These are phyloP conservation scores for Margarornis squamiger DNA, from an alignment of 2,797 vertebrate genomes.

Conservation along the genomic window DNA sequence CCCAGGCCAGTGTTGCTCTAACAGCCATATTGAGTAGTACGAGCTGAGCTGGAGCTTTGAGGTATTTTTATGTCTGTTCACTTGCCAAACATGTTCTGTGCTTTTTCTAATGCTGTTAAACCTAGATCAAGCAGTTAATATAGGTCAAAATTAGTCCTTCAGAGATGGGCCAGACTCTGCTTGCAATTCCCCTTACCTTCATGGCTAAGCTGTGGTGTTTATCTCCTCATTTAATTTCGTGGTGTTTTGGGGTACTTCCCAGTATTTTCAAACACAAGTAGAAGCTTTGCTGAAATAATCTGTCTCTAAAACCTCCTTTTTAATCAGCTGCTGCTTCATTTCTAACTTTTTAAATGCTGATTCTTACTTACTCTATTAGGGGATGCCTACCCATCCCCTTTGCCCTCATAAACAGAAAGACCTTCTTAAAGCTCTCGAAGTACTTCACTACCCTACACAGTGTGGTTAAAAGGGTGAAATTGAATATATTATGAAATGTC, in stretches of 20 bases:
- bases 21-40: background rate
- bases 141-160: background rate
- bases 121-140: background rate
- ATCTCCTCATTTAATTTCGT: background rate
- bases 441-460: background rate
- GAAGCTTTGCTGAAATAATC: background rate
- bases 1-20: background rate
- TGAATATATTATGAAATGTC: constrained; percentile 50
- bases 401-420: constrained; percentile 18
- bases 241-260: background rate
- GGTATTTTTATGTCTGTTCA: background rate
- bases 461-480: constrained; percentile 28
- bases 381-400: background rate
- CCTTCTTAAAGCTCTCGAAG: constrained; percentile 29
- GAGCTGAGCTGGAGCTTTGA: background rate
- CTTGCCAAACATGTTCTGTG: background rate
- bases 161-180: background rate
- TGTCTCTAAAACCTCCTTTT: background rate
- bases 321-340: background rate
- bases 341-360: background rate
- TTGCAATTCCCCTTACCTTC: background rate
- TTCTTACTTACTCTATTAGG: background rate
- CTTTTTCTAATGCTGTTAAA: background rate
- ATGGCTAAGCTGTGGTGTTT: background rate
- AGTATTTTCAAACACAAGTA: background rate